phyloP scores from a whole-genome alignment of 2,888 invertebrate genomes.

The Melolontha melolontha region DNA sequence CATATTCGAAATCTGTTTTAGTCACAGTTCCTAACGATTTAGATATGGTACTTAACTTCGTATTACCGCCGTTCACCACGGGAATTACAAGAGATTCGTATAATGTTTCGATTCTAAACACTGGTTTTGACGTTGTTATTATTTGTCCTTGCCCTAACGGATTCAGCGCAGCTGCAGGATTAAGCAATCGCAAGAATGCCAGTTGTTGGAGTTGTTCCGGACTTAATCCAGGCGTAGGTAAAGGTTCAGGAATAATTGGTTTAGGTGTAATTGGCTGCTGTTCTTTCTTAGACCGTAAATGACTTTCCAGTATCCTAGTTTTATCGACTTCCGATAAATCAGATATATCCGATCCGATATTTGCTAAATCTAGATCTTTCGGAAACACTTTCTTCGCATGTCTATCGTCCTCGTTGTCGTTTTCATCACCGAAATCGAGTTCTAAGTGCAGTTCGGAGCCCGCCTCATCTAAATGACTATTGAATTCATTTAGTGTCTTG shows the following conservation, averaged over 20 bases:
- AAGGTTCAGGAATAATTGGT: conserved; percentile 53
- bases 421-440: conserved; percentile 86
- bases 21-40: conserved; percentile 78
- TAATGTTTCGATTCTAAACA: conserved; percentile 80
- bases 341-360: conserved; percentile 76
- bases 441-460: conserved; percentile 89
- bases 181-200: conserved; percentile 78
- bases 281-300: conserved; percentile 67
- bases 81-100: conserved; percentile 88
- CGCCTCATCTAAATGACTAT: conserved; percentile 88
- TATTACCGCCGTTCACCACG: conserved; percentile 79
- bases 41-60: conserved; percentile 82
- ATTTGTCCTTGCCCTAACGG: conserved; percentile 73
- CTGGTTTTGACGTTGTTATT: conserved; percentile 82
- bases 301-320: conserved; percentile 69
- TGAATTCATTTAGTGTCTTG: conserved; percentile 89
- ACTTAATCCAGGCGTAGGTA: conserved; percentile 70
- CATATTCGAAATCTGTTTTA: conserved; percentile 82
- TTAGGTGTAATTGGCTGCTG: conserved; percentile 54
- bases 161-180: conserved; percentile 74
- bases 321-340: conserved; percentile 79
- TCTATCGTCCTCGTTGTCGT: conserved; percentile 71
- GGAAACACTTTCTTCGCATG: conserved; percentile 69
- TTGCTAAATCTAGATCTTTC: conserved; percentile 77
- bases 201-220: conserved; percentile 82